Evolutionary conservation across 1,140 invertebrate genomes (phyloP).

Genomic region (Bemisia tabaci): DNA sequence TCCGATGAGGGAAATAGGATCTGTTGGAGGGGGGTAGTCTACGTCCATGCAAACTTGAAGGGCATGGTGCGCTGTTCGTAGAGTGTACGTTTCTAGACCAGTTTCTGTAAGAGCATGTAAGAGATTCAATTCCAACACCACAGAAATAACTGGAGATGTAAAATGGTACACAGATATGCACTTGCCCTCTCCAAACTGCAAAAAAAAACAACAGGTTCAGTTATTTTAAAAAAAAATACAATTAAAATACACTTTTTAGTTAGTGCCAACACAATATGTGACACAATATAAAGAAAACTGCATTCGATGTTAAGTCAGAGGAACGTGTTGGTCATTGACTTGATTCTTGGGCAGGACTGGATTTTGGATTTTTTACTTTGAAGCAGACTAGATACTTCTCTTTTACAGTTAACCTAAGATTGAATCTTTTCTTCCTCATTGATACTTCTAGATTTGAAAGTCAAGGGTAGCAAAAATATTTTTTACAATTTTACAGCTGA

Average conservation of each 20-base stretch:
- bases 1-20: conserved; percentile 56
- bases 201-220: conserved; percentile 8
- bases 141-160: conserved; percentile 49
- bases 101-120: conserved; percentile 60
- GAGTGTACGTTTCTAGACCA: conserved; percentile 63
- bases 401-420: too few relatives aligned
- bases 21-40: conserved; percentile 21
- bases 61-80: conserved; percentile 41
- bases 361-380: too few relatives aligned
- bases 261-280: too few relatives aligned
- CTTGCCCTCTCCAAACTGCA: conserved; percentile 21
- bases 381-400: too few relatives aligned
- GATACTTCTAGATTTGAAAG: too few relatives aligned
- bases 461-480: too few relatives aligned
- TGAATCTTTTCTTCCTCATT: too few relatives aligned
- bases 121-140: conserved; percentile 49
- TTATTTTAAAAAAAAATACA: not conserved
- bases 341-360: too few relatives aligned
- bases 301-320: too few relatives aligned
- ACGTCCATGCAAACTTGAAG: conserved; percentile 8
- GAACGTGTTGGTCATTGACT: too few relatives aligned
- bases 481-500: too few relatives aligned
- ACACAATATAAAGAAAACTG: too few relatives aligned
- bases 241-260: conserved; percentile 1
- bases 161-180: conserved; percentile 42